Base-by-base conservation (phyloP, 1,140 invertebrate species). In the Penaeus vannamei region DNA sequence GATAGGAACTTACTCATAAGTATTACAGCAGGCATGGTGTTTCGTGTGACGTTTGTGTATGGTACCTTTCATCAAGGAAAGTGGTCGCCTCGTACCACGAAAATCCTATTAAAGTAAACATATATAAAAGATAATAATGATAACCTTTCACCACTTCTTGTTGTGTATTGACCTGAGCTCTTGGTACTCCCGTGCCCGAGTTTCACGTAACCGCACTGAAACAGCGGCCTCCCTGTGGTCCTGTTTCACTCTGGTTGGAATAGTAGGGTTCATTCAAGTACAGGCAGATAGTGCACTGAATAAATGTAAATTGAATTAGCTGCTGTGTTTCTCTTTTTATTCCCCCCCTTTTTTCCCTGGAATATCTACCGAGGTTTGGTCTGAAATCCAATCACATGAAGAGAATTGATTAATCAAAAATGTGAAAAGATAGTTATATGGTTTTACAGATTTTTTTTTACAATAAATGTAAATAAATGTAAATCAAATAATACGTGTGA, bases 21-120 rank as follows among this genome's bases (percentile, higher is more conserved):
- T 87, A 87, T 87, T 87, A 87, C 36, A 60, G 79, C 86, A 87
- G 86, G 86, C 86, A 87, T 87, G 86, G 86, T 87, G 86, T 87
- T 87, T 87, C 46, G 46, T 46, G 76, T 36, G 32, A 36, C 29
- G 76, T 36, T 29, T 29, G 76, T 53, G 53, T 53, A 79, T 46
- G 22, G 76, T 79, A 36, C 32, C 22, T 46, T 29, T 79, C 76
- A 36, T 46, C 46, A 29, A 36, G 20, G 22, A 36, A 29, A 20
- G 29, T 36, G n/a, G 76, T 20, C n/a, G 29, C 20, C 76, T 36
- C 76, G 76, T 46, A 36, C 29, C 29, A 22, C n/a, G 22, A 20
- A 22, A 36, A 23, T 79, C 76, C 76, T 79, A 36, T 79, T 79
- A 46, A 77, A 23, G 29, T 36, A 36, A 26, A 59, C 60, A 80